Percentiles rank a stretch among this genome's conserved stretches.
These are phyloP conservation scores for Acanthosepion pharaonis DNA, from an alignment of 2,888 invertebrate genomes.

Conservation along the genomic window DNA sequence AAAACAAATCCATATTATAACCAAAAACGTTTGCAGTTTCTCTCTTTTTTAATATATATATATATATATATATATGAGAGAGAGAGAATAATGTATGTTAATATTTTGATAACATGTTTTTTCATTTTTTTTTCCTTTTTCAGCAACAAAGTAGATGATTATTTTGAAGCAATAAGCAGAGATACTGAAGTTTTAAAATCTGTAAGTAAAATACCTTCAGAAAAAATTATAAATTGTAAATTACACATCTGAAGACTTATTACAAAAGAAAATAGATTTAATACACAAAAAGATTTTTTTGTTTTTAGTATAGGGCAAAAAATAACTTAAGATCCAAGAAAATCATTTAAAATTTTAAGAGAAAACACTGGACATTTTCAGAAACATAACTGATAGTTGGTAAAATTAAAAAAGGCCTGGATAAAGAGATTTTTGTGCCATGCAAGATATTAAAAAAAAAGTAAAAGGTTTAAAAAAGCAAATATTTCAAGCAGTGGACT, in stretches of 20 bases:
- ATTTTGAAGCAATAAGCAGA: constrained; percentile 67
- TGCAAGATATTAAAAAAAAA: not conserved
- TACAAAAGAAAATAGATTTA: not conserved
- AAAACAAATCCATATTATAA: too few species aligned
- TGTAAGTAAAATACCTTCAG: constrained; percentile 57
- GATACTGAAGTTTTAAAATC: constrained; percentile 70
- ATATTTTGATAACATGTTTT: too few species aligned
- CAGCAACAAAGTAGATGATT: constrained; percentile 56
- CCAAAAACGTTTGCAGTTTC: too few species aligned
- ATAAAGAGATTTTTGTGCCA: not conserved
- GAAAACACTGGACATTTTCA: not conserved
- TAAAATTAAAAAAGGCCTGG: not conserved
- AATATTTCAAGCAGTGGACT: too few species aligned
- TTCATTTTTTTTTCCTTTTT: not conserved
- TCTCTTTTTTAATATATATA: not conserved
- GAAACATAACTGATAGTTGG: not conserved
- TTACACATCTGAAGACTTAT: not conserved
- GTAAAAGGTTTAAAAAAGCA: not conserved
- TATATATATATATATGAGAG: not conserved
- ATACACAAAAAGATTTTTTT: too few species aligned
- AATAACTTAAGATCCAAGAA: not conserved
- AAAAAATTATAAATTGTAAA: not conserved
- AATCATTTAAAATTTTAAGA: not conserved
- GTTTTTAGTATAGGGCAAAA: too few species aligned
- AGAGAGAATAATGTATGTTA: not conserved